Conservation (phyloP, 2,888 invertebrate genomes). For the Apoda limacodes region DNA sequence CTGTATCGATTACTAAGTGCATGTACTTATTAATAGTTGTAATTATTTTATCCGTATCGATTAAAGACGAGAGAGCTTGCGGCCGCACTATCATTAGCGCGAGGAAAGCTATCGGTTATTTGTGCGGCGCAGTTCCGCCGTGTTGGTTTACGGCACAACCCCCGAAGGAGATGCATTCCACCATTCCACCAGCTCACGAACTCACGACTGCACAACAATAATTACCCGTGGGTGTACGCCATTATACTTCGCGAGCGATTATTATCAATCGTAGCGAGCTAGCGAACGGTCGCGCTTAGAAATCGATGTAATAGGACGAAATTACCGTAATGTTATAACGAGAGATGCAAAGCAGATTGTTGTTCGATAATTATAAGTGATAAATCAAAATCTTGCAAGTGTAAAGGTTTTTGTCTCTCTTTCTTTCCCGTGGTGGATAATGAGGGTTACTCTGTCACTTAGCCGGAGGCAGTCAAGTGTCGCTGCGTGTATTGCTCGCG, state of each 20-base stretch:
- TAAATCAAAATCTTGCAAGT: constrained; percentile 61
- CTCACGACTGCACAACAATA: constrained; percentile 70
- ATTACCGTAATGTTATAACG: constrained; percentile 68
- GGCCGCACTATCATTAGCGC: constrained; percentile 65
- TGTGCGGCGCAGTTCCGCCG: constrained; percentile 43
- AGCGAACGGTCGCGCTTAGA: constrained; percentile 65
- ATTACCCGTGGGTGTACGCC: constrained; percentile 71
- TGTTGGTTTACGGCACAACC: constrained; percentile 67
- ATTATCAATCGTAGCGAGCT: constrained; percentile 65
- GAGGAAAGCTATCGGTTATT: constrained; percentile 65
- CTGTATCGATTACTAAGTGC: constrained; percentile 48
- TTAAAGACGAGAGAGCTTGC: constrained; percentile 48
- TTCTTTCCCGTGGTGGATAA: constrained; percentile 21
- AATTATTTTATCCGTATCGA: constrained; percentile 62
- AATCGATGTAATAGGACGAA: constrained; percentile 60
- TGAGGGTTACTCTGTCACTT: constrained; percentile 31
- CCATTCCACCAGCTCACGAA: constrained; percentile 64
- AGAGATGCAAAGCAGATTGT: constrained; percentile 67
- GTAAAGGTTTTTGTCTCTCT: constrained; percentile 33
- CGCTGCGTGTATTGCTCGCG: constrained; percentile 40
- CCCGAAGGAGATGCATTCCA: constrained; percentile 70
- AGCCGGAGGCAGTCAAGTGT: constrained; percentile 38
- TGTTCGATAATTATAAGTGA: constrained; percentile 64
- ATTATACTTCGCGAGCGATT: constrained; percentile 69
- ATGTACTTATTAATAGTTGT: constrained; percentile 58